Evolutionary conservation across 1,140 invertebrate genomes (phyloP).

Genomic region (Caenorhabditis latens): DNA sequence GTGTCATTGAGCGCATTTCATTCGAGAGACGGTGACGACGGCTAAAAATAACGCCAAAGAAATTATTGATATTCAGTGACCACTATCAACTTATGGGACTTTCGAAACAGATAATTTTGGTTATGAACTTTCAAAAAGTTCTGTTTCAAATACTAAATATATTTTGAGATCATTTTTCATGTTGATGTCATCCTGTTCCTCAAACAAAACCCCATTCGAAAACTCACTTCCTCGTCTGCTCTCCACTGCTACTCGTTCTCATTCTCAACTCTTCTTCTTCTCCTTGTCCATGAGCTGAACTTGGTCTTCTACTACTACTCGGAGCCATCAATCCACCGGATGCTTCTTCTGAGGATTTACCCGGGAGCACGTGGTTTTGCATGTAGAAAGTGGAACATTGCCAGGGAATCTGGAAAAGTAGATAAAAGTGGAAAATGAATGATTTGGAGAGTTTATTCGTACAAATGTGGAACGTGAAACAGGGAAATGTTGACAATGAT

Average conservation of each 20-base stretch:
- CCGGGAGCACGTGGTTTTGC: constrained; percentile 67
- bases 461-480: too few relatives aligned
- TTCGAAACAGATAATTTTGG: too few relatives aligned
- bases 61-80: too few relatives aligned
- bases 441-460: neutral
- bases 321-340: neutral
- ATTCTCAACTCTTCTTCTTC: constrained; percentile 3
- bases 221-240: neutral
- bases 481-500: too few relatives aligned
- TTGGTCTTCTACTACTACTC: constrained; percentile 10
- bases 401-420: constrained; percentile 68
- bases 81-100: too few relatives aligned
- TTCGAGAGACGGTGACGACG: neutral
- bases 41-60: constrained; percentile 9
- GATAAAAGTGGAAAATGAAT: neutral
- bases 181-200: too few relatives aligned
- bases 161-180: too few relatives aligned
- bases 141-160: too few relatives aligned
- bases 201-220: neutral
- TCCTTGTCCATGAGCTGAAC: constrained; percentile 9
- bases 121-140: too few relatives aligned
- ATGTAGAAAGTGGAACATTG: constrained; percentile 73
- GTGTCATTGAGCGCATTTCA: constrained; percentile 21
- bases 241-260: constrained; percentile 28
- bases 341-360: constrained; percentile 57